Evolutionary conservation across 2,113 vertebrate species (phyloP), one percentile per base, ranked within the genome.

Genomic region (Steatornis caripensis): DNA sequence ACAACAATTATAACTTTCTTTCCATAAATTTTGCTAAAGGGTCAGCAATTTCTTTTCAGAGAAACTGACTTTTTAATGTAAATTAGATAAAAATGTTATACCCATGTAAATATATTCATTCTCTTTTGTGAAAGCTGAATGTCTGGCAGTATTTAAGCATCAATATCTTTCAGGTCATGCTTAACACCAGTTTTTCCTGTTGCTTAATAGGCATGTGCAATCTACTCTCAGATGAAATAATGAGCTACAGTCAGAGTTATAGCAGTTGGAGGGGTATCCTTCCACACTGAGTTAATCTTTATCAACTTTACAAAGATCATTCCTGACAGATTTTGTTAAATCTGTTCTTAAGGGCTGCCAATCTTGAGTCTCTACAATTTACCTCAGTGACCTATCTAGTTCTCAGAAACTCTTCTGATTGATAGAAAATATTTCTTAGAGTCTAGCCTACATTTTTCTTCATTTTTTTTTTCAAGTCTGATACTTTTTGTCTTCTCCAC

Each of bases 131-230:
- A 90, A 96, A 95, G 65, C 22, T 74, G 45, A 82, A 39, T 87
- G 66, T 74, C 55, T 89, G 37, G 49, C 78, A 85, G 95, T 95
- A 79, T 93, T 93, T 94, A 81, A 89, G 82, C 64, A 81, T 57
- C 85, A 60, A 89, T 55, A 53, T 90, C 84, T 97, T 95, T 96
- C 75, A 93, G 95, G 79, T 46, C 45, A 64, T 90, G 60, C 77
- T 97, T 96, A 96, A 95, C 46, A 92, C 62, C 37, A 60, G 90
- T 95, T 96, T n/a, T 1, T 30, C 58, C 41, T 87, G 49, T 96
- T 97, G 90, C 84, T 95, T 95, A 96, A 95, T 71, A 93, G 77
- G 58, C 81, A 84, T 89, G 84, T 97, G 94, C 85, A 93, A 34
- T 81, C 93, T 76, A 83, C 77, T 97, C 91, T n/a, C 70, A 88